Evolutionary conservation across 2,113 vertebrate species (phyloP), one percentile per base, ranked within the genome.

Genomic region (Eretmochelys imbricata): DNA sequence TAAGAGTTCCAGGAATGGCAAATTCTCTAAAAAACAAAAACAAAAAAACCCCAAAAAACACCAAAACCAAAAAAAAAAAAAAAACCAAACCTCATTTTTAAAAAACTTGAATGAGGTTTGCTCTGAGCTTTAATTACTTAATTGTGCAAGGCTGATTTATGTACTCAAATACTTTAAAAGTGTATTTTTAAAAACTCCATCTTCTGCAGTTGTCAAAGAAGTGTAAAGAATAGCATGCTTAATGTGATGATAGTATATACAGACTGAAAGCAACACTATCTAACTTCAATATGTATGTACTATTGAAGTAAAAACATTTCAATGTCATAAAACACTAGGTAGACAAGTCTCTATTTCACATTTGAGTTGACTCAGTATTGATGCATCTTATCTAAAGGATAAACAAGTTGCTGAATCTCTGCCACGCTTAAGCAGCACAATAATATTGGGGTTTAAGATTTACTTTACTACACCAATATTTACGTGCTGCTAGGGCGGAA

Each of bases 401-500:
- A 79, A 57, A 65, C 83, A 31, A 78, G 98, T 6, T 97, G 98
- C 88, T 93, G 83, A 97, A 98, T 97, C 98, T 98, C 98, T 95
- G 98, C 98, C 99, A 99, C 99, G 98, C 98, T 99, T 98, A 99
- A 99, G 99, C 99, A 99, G 99, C 99, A 99, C 99, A 99, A 98
- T 94, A 99, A 99, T 99, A 99, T 99, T 99, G 99, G 99, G 98
- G 99, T 99, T 99, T 98, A 98, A 98, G 97, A 98, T 94, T 98
- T 97, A 97, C 98, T 98, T 97, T 90, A 99, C 99, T 99, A 99
- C 99, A 92, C 99, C 99, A 99, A 99, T 99, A 99, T 99, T 99
- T 99, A 99, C 99, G 99, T 99, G 99, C 99, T 99, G 99, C 99
- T 99, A 99, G 97, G 99, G 99, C 98, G 99, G 98, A 98, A 98